Evolutionary conservation across 23 tunicate genomes (phyloP).

Genomic region (Ascidia mentula): DNA sequence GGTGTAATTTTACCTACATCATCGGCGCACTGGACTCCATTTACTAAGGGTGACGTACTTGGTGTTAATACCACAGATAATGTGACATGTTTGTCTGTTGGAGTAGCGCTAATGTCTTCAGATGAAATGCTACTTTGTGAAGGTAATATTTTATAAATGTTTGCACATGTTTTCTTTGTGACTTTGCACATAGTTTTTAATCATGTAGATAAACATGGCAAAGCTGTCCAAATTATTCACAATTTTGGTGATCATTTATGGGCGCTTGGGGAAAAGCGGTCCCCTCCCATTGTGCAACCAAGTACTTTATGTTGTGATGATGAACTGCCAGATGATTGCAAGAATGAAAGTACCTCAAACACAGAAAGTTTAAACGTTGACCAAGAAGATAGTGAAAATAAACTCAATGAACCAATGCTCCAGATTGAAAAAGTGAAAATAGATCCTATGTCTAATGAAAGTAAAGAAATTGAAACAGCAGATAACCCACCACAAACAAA

Average conservation of each 20-base stretch:
- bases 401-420: background rate
- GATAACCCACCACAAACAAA: background rate
- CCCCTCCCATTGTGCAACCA: constrained; percentile 55
- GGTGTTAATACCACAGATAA: constrained; percentile 42
- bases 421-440: background rate
- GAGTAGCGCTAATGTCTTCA: constrained; percentile 69
- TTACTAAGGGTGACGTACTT: constrained; percentile 46
- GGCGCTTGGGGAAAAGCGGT: constrained; percentile 59
- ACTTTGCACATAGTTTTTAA: background rate
- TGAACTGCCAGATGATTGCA: background rate
- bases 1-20: constrained; percentile 41
- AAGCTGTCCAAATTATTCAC: constrained; percentile 77
- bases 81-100: constrained; percentile 56
- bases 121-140: constrained; percentile 29
- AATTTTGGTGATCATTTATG: constrained; percentile 92
- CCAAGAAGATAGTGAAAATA: background rate
- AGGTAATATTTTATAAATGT: constrained; percentile 33
- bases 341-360: background rate
- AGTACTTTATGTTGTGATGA: background rate
- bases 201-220: constrained; percentile 60
- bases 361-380: background rate
- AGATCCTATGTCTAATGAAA: background rate
- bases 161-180: background rate
- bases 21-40: constrained; percentile 20
- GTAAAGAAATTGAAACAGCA: background rate